Evolutionary conservation across 2,797 vertebrate species (phyloP).

Genomic region (Psittacula derbiana): DNA sequence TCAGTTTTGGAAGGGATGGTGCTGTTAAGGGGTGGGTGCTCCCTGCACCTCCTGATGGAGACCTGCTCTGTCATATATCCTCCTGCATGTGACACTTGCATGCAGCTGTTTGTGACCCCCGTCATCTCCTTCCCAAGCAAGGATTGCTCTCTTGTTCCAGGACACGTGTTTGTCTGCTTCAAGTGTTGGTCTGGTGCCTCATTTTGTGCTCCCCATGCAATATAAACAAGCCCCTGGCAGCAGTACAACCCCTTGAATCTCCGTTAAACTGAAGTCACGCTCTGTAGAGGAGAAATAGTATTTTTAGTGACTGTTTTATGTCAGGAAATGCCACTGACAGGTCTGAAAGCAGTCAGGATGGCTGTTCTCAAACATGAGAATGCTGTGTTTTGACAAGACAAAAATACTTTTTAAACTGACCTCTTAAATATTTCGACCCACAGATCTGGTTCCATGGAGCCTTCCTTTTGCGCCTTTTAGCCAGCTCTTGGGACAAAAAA

Average conservation of each 20-base stretch:
- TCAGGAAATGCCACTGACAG: conserved; percentile 20
- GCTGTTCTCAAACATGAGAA: not conserved
- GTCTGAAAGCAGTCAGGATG: not conserved
- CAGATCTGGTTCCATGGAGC: not conserved
- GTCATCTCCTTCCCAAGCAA: not conserved
- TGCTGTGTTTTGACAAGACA: conserved; percentile 8
- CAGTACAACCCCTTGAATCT: not conserved
- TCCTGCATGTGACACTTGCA: fast-evolving
- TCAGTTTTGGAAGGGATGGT: not conserved
- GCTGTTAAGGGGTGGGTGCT: not conserved
- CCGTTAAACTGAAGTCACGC: not conserved
- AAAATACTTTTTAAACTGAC: not conserved
- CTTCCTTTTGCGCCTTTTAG: not conserved
- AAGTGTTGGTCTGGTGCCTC: not conserved
- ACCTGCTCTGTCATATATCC: not conserved
- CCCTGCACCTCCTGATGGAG: not conserved
- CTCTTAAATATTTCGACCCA: not conserved
- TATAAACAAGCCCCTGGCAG: not conserved
- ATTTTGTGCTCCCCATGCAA: not conserved
- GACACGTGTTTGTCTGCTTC: fast-evolving
- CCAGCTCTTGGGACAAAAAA: not conserved
- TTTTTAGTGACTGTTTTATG: not conserved
- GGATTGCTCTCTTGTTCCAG: not conserved
- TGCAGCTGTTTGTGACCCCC: fast-evolving
- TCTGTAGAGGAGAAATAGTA: not conserved